A percentile compares a stretch with the other conserved stretches of the same genome.
Evolutionary conservation across 2,797 vertebrate species (phyloP).

Genomic region (Darevskia nairensis): DNA sequence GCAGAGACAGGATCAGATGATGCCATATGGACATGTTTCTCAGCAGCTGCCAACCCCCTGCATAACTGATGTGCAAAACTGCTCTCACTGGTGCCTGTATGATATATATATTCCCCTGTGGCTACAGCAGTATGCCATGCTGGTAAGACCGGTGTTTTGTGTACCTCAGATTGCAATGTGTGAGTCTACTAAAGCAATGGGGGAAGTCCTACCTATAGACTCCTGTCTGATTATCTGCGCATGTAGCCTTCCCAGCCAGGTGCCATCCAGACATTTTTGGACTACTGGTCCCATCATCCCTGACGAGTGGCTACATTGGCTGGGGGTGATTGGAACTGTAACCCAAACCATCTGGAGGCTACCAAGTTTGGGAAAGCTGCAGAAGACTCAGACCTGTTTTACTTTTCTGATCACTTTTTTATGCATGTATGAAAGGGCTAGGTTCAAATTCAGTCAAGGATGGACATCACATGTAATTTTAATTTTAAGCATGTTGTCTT

Average conservation of each 20-base stretch:
- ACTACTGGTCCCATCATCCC: neutral
- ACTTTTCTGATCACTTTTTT: neutral
- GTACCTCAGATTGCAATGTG: neutral
- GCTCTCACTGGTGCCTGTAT: slow-evolving; percentile 23
- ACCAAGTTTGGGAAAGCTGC: no score
- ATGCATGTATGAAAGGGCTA: neutral
- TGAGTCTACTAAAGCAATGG: neutral
- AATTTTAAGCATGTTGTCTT: no score
- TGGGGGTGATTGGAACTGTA: no score
- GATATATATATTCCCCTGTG: neutral
- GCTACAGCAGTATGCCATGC: neutral
- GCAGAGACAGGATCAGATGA: slow-evolving; percentile 38
- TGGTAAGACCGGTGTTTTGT: neutral
- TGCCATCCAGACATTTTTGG: neutral
- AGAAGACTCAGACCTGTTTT: neutral
- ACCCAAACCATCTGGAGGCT: no score
- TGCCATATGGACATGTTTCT: slow-evolving; percentile 49
- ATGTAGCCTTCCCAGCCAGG: no score
- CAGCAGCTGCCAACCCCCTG: slow-evolving; percentile 33
- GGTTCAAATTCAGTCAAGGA: neutral
- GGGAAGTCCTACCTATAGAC: neutral
- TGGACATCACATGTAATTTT: neutral
- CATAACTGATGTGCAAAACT: slow-evolving; percentile 65
- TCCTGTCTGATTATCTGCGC: neutral
- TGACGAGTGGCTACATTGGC: no score